These are phyloP conservation scores for Tragopan temminckii DNA, from an alignment of 2,797 vertebrate species.

Conservation along the genomic window DNA sequence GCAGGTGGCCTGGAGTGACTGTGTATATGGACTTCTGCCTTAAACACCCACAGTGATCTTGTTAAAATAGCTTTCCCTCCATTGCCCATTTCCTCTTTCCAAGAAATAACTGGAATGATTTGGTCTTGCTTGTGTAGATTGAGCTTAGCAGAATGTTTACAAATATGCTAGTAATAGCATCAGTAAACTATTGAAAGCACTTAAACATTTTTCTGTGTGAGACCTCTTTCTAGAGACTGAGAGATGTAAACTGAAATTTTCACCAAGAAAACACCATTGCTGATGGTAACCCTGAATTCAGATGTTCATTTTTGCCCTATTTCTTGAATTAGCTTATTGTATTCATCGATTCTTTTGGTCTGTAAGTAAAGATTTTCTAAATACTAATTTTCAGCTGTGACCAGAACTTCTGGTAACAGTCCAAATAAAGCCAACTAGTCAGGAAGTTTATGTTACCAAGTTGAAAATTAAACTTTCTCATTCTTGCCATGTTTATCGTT, in stretches of 20 bases:
- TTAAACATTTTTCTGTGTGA: not conserved
- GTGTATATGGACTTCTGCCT: not conserved
- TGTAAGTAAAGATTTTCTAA: not conserved
- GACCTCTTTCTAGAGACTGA: not conserved
- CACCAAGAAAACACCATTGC: not conserved
- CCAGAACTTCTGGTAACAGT: not conserved
- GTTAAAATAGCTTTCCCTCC: not conserved
- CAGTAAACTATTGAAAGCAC: not conserved
- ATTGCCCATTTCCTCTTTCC: fast-evolving
- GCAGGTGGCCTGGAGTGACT: not conserved
- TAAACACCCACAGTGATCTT: not conserved
- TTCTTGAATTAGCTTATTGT: not conserved
- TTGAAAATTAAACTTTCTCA: not conserved
- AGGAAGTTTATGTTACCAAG: not conserved
- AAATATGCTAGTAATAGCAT: not conserved
- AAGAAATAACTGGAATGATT: not conserved
- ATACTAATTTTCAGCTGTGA: not conserved
- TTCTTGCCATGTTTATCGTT: not conserved
- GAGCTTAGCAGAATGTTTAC: not conserved
- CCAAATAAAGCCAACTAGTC: not conserved
- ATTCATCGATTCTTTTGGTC: not conserved
- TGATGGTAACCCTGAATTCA: not conserved
- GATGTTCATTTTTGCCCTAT: too few relatives aligned
- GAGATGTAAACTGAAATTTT: not conserved
- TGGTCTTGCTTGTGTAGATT: not conserved